These are phyloP conservation scores for Caenorhabditis inopinata DNA, from an alignment of 1,140 invertebrate genomes.

Conservation along the genomic window DNA sequence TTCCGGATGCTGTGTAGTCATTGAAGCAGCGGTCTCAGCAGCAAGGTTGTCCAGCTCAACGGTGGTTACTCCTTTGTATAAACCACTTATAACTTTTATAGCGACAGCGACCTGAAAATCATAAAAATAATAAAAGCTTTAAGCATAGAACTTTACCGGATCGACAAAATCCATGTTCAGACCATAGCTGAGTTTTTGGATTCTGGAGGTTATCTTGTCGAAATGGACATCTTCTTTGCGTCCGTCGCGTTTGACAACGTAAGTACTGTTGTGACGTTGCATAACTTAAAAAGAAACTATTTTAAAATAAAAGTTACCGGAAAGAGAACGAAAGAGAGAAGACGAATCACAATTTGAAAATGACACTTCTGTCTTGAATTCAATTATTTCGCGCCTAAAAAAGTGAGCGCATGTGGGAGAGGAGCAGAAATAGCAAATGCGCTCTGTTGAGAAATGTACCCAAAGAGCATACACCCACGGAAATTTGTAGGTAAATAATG, in stretches of 20 bases:
- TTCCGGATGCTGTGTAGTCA: conserved; percentile 93
- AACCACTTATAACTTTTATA: conserved; percentile 79
- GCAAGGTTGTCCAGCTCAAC: conserved; percentile 93
- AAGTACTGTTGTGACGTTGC: conserved; percentile 63
- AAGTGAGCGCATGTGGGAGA: neutral
- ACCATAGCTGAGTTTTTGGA: conserved; percentile 91
- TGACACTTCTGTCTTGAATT: neutral
- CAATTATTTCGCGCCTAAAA: neutral
- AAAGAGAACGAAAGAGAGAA: neutral
- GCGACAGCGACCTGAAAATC: conserved; percentile 68
- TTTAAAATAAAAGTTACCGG: neutral
- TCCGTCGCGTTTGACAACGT: conserved; percentile 74
- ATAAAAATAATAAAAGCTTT: neutral
- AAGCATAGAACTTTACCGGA: conserved; percentile 74
- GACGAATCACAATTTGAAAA: neutral
- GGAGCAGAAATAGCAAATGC: neutral
- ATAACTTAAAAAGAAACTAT: neutral
- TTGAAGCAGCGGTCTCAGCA: conserved; percentile 90
- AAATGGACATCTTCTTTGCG: conserved; percentile 88
- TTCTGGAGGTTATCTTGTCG: conserved; percentile 94
- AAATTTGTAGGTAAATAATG: no score
- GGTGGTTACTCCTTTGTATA: conserved; percentile 94
- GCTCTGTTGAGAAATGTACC: neutral
- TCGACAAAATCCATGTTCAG: conserved; percentile 93
- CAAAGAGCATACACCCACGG: no score